Percentiles rank a stretch among this genome's conserved stretches.
phyloP scores from a whole-genome alignment of 2,888 invertebrate species.

The Eupelmus urozonus region DNA sequence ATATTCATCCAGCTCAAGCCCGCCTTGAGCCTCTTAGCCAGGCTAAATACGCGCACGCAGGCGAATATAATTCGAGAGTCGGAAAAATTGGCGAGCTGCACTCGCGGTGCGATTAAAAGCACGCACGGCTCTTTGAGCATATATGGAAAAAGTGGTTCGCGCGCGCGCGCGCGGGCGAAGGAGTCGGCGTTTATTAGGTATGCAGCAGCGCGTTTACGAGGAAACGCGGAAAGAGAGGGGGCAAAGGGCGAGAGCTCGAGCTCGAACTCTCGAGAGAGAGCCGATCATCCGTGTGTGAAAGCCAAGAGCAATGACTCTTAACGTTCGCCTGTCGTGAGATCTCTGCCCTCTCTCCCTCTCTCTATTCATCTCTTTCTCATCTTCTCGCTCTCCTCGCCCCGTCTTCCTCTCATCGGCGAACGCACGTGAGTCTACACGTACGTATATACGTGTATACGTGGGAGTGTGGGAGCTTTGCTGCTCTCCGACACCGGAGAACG shows the following conservation, averaged over 20 bases:
- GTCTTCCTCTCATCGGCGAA: not conserved
- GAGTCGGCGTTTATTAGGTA: slow-evolving; percentile 28
- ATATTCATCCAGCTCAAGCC: too few species aligned
- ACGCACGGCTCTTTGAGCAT: too few species aligned
- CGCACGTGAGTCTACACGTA: not conserved
- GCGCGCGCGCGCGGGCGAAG: not conserved
- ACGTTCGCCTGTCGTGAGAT: slow-evolving; percentile 58
- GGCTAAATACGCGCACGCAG: not conserved
- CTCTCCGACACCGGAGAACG: slow-evolving; percentile 34
- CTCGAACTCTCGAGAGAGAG: slow-evolving; percentile 6
- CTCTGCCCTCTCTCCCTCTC: slow-evolving; percentile 26
- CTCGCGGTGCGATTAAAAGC: too few species aligned
- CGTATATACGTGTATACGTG: slow-evolving; percentile 31
- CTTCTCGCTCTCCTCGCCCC: slow-evolving; percentile 20
- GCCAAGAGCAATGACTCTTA: slow-evolving; percentile 60
- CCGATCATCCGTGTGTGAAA: slow-evolving; percentile 56
- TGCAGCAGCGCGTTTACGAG: slow-evolving; percentile 15
- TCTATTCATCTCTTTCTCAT: slow-evolving; percentile 37
- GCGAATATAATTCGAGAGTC: not conserved
- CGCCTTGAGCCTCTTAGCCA: too few species aligned
- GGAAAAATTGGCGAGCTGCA: not conserved
- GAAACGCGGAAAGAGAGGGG: slow-evolving; percentile 18
- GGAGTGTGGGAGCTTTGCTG: slow-evolving; percentile 54
- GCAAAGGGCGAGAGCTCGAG: not conserved
- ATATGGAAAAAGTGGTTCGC: not conserved